Percentiles rank a stretch among this genome's conserved stretches.
Evolutionary conservation across 2,113 vertebrate genomes (phyloP).

Genomic region (Actenoides hombroni): DNA sequence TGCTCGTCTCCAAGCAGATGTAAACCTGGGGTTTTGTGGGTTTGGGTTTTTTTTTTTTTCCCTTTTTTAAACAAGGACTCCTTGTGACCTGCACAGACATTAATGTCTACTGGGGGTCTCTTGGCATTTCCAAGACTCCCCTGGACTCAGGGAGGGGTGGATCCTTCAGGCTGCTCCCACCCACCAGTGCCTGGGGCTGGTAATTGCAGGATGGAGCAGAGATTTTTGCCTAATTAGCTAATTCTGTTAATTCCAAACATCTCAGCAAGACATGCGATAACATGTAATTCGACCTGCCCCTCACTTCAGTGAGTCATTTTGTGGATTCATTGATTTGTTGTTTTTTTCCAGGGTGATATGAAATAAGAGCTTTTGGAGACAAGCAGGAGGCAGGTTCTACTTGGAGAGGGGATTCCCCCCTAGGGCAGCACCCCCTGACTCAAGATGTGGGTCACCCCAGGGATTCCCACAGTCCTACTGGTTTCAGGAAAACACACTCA

Average conservation of each 20-base stretch:
- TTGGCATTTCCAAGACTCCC: neutral
- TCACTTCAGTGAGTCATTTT: neutral
- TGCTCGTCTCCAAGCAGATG: neutral
- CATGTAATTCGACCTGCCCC: neutral
- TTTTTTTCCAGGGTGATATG: neutral
- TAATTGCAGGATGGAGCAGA: neutral
- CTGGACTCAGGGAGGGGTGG: rapidly evolving
- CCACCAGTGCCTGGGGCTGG: neutral
- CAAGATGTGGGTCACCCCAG: rapidly evolving
- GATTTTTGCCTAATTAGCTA: neutral
- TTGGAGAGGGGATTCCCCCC: neutral
- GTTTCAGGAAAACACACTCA: neutral
- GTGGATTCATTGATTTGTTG: neutral
- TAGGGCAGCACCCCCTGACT: neutral
- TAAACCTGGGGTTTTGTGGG: neutral
- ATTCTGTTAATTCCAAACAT: constrained; percentile 6
- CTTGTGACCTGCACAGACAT: neutral
- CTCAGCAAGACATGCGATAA: neutral
- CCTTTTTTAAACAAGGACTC: neutral
- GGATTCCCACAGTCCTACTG: neutral
- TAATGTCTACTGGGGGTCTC: neutral
- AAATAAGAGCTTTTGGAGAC: neutral
- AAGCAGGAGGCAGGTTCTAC: rapidly evolving
- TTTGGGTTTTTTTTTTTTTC: neutral
- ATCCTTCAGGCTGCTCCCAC: neutral